These are phyloP conservation scores for Arctocebus calabarensis DNA, from an alignment of 2,797 vertebrate genomes.

Conservation along the genomic window DNA sequence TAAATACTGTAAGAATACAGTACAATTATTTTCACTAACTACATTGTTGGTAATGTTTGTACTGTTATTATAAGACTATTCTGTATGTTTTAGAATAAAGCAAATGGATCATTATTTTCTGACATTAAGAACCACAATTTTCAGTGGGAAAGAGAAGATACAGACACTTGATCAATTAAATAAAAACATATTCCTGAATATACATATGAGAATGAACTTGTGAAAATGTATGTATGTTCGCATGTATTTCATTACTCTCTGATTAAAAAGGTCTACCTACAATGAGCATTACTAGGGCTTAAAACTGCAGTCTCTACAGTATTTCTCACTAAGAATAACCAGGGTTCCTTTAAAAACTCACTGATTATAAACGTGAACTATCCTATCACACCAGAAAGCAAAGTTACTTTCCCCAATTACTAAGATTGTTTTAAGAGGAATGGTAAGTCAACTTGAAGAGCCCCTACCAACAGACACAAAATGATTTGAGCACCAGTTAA, in stretches of 20 bases:
- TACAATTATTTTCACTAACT: background rate
- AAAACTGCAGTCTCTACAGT: background rate
- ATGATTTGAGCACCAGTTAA: background rate
- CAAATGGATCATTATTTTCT: background rate
- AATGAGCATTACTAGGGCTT: background rate
- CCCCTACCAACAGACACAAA: background rate
- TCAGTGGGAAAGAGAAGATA: background rate
- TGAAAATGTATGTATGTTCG: background rate
- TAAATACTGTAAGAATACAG: background rate
- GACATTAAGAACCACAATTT: background rate
- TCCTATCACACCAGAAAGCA: background rate
- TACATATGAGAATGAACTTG: background rate
- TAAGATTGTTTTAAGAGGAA: background rate
- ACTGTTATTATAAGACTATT: background rate
- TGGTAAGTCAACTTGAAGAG: background rate
- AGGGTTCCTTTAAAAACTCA: background rate
- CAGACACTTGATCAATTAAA: background rate
- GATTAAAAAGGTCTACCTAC: background rate
- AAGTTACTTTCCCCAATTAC: background rate
- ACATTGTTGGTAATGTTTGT: background rate
- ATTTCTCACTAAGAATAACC: slow-evolving; percentile 1
- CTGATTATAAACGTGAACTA: background rate
- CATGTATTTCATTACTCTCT: background rate
- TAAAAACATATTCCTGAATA: background rate
- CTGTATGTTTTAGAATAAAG: background rate